phyloP scores from a whole-genome alignment of 2,888 invertebrate genomes.

The Argyresthia goedartella region DNA sequence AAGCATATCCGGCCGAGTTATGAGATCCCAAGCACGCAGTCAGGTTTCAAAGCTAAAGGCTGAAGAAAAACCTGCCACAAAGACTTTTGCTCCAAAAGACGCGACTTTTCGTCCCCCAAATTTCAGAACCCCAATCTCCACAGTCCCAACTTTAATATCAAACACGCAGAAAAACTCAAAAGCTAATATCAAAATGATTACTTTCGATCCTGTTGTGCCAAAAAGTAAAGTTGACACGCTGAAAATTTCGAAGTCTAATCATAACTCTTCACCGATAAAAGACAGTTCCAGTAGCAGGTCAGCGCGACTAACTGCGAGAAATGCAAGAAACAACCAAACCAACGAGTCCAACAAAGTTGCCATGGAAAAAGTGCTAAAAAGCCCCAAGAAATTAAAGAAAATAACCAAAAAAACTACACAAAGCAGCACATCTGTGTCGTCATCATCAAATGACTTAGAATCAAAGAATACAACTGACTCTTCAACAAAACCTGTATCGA shows the following conservation, averaged over 20 bases:
- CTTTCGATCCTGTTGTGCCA: background rate
- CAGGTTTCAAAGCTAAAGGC: conserved; percentile 9
- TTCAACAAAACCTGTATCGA: background rate
- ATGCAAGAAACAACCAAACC: background rate
- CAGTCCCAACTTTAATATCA: conserved; percentile 13
- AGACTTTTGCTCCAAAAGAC: conserved; percentile 66
- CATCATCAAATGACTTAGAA: background rate
- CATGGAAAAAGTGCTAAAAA: background rate
- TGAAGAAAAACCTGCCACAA: conserved; percentile 1
- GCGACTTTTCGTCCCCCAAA: conserved; percentile 19
- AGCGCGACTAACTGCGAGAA: background rate
- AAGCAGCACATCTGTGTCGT: background rate
- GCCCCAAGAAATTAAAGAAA: background rate
- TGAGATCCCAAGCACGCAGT: conserved; percentile 38
- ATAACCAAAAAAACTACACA: background rate
- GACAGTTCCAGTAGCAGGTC: background rate
- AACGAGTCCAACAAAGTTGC: background rate
- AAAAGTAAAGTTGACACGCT: background rate
- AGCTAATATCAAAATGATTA: background rate
- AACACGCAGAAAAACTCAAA: conserved; percentile 15
- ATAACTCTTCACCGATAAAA: background rate
- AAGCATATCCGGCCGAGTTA: conserved; percentile 43
- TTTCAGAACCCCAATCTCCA: conserved; percentile 6
- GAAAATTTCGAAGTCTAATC: background rate
- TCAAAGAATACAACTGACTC: background rate